Percentiles rank a stretch among this genome's conserved stretches.
Conservation (phyloP, 1,140 invertebrate species). For the Drosophila ercepeae region DNA sequence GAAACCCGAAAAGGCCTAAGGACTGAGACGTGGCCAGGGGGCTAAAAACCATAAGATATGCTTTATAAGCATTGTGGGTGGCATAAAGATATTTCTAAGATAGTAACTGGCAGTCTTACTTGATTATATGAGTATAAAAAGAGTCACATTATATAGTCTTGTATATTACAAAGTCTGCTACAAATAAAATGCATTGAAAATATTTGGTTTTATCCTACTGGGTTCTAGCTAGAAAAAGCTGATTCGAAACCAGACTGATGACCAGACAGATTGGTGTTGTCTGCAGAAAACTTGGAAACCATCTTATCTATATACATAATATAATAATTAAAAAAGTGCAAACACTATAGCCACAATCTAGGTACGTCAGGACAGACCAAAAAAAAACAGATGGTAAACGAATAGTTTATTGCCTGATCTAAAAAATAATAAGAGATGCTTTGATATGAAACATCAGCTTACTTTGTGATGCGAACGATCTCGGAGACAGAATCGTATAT, state of each 20-base stretch:
- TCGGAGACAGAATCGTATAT: slow-evolving; percentile 11
- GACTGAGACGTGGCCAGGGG: neutral
- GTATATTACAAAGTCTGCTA: neutral
- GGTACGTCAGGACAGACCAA: neutral
- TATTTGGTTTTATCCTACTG: too few relatives aligned
- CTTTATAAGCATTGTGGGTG: slow-evolving; percentile 25
- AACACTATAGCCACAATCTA: slow-evolving; percentile 1
- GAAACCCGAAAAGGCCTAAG: slow-evolving; percentile 32
- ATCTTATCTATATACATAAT: slow-evolving; percentile 20
- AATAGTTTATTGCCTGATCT: neutral
- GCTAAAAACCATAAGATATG: slow-evolving; percentile 8
- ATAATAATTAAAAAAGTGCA: neutral
- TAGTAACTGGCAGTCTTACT: neutral
- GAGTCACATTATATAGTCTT: neutral
- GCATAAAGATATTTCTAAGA: slow-evolving; percentile 5
- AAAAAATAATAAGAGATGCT: neutral
- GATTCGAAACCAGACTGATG: neutral
- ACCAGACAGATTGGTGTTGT: neutral
- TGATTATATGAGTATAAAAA: neutral
- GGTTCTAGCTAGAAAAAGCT: neutral
- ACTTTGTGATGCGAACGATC: neutral
- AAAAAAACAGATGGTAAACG: slow-evolving; percentile 4
- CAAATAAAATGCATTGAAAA: neutral
- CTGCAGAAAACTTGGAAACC: neutral
- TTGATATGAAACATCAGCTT: neutral